These are phyloP conservation scores for Epiblema foenella DNA, from an alignment of 2,888 invertebrate species.

Conservation along the genomic window DNA sequence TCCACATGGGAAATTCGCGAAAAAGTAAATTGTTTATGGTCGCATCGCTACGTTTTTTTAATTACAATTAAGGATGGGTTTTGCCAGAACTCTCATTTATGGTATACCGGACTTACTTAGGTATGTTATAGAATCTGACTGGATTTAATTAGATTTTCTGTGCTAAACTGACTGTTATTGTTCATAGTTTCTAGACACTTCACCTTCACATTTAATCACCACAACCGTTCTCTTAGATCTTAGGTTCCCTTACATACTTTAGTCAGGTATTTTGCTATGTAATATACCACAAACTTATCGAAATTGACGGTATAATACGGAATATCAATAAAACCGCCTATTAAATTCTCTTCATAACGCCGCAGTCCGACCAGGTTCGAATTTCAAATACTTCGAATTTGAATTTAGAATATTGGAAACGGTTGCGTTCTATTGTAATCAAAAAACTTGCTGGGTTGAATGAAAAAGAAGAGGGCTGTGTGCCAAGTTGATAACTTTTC, in stretches of 20 bases:
- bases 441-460: slow-evolving; percentile 51
- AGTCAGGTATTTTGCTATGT: not conserved
- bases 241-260: not conserved
- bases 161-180: not conserved
- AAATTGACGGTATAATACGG: slow-evolving; percentile 19
- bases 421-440: slow-evolving; percentile 53
- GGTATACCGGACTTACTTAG: not conserved
- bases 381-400: slow-evolving; percentile 40
- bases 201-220: not conserved
- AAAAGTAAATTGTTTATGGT: slow-evolving; percentile 54
- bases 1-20: slow-evolving; percentile 81
- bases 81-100: slow-evolving; percentile 16
- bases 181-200: not conserved
- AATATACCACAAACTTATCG: not conserved
- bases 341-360: slow-evolving; percentile 37
- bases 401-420: slow-evolving; percentile 43
- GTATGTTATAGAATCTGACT: too few relatives aligned
- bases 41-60: slow-evolving; percentile 30
- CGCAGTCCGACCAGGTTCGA: slow-evolving; percentile 25
- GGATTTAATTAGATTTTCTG: not conserved
- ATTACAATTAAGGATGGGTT: slow-evolving; percentile 27
- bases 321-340: slow-evolving; percentile 39
- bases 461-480: slow-evolving; percentile 53
- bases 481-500: slow-evolving; percentile 53
- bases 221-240: too few relatives aligned